Evolutionary conservation across 2,113 vertebrate species (phyloP), one percentile per base, ranked within the genome.

Genomic region (Xyliphius kryptos): DNA sequence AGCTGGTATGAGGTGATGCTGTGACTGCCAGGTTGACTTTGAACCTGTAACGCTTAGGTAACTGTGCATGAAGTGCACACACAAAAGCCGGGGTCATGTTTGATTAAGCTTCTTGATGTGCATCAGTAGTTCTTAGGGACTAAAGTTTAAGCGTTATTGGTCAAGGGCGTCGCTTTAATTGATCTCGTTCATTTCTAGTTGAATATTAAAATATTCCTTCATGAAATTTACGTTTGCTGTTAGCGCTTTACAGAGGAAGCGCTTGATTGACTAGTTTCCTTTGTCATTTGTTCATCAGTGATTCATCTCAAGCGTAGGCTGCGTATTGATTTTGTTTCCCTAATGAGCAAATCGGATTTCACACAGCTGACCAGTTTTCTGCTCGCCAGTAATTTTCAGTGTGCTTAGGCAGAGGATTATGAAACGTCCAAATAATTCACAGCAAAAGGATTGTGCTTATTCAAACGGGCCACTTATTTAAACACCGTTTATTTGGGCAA

Each of bases 351-450:
- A 87, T 86, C 74, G 84, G 86, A 88, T 88, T 85, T 77, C 84
- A 80, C 84, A 88, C 85, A 86, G 85, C 80, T 88, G 82, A 87
- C 81, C 81, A 87, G 85, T 86, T 86, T 86, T 81, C 80, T 83
- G 83, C 85, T 86, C 86, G 85, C 83, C 86, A 86, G 86, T 88
- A 84, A 85, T 88, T 87, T 88, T 86, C 63, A 83, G 84, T 86
- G 75, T 88, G 83, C 79, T 83, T 81, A 85, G 81, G 80, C 79
- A 70, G 67, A 63, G 84, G 86, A 88, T 88, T 88, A 88, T 87
- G 86, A 86, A 86, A 83, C 76, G 67, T 66, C 68, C 85, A 85
- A 87, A 89, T 87, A 84, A 81, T 86, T 87, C 83, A 79, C 4
- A 79, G 67, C 68, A 74, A 75, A 84, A 78, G 84, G 87, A 86